These are phyloP conservation scores for Gymnothorax javanicus DNA, from an alignment of 2,797 vertebrate species.

Conservation along the genomic window DNA sequence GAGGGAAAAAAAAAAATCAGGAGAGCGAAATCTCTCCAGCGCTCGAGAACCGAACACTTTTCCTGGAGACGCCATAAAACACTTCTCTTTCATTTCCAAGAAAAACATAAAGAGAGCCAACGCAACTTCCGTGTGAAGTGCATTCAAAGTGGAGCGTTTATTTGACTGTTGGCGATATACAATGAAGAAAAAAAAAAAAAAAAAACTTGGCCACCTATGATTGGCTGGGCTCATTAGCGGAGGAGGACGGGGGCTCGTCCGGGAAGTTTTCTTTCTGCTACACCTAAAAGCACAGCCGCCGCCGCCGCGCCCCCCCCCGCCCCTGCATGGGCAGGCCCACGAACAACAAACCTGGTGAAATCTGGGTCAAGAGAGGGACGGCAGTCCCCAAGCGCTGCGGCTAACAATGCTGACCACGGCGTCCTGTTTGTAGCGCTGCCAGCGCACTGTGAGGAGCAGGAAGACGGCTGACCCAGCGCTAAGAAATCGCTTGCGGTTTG, in stretches of 20 bases:
- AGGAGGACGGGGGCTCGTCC: too few relatives aligned
- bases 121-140: neutral
- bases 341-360: constrained; percentile 22
- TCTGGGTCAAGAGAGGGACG: constrained; percentile 45
- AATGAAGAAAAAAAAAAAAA: neutral
- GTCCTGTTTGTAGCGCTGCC: neutral
- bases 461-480: constrained; percentile 38
- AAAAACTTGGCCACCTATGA: neutral
- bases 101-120: neutral
- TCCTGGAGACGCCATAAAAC: neutral
- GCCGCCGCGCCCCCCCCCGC: constrained; percentile 26
- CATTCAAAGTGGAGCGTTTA: neutral
- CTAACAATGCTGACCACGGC: neutral
- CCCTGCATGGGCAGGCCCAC: too few relatives aligned
- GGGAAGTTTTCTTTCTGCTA: neutral
- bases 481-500: constrained; percentile 48
- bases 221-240: neutral
- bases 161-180: neutral
- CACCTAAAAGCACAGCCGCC: neutral
- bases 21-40: neutral
- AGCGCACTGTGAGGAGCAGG: neutral
- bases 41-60: neutral
- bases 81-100: neutral
- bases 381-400: neutral
- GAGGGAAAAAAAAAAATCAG: neutral